phyloP scores from a whole-genome alignment of 23 tunicate genomes.

The Halocynthia roretzi region DNA sequence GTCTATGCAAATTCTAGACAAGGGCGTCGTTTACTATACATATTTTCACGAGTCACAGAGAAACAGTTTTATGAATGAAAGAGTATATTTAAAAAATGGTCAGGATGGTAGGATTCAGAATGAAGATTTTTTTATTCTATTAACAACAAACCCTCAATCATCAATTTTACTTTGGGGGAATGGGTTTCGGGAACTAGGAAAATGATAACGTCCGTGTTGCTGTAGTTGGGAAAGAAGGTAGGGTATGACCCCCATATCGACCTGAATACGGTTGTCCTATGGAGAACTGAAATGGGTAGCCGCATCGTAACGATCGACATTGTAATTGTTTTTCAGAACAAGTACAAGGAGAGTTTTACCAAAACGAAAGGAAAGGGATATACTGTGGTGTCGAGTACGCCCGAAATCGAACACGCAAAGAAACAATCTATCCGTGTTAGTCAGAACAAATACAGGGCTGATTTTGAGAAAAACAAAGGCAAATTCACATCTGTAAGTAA shows the following conservation, averaged over 20 bases:
- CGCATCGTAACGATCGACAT: background rate
- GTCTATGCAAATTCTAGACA: too few species aligned
- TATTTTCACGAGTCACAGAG: background rate
- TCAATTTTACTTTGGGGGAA: too few species aligned
- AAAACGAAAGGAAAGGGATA: constrained; percentile 70
- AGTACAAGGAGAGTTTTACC: constrained; percentile 59
- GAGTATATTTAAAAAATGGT: background rate
- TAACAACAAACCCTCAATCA: background rate
- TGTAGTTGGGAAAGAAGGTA: too few species aligned
- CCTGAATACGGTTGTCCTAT: background rate
- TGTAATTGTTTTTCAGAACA: constrained; percentile 44
- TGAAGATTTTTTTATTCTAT: background rate
- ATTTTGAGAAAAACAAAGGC: constrained; percentile 81
- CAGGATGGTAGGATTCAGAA: background rate
- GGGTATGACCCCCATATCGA: background rate
- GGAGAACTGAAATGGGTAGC: background rate
- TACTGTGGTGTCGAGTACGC: constrained; percentile 50
- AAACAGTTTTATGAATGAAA: background rate
- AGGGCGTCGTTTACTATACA: background rate
- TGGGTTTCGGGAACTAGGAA: too few species aligned
- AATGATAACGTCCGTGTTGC: too few species aligned
- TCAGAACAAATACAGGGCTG: constrained; percentile 69
- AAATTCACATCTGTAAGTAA: constrained; percentile 79
- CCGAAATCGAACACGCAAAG: constrained; percentile 65
- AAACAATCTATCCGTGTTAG: constrained; percentile 53